Evolutionary conservation across 2,888 invertebrate species (phyloP).

Genomic region (Idaea straminata): DNA sequence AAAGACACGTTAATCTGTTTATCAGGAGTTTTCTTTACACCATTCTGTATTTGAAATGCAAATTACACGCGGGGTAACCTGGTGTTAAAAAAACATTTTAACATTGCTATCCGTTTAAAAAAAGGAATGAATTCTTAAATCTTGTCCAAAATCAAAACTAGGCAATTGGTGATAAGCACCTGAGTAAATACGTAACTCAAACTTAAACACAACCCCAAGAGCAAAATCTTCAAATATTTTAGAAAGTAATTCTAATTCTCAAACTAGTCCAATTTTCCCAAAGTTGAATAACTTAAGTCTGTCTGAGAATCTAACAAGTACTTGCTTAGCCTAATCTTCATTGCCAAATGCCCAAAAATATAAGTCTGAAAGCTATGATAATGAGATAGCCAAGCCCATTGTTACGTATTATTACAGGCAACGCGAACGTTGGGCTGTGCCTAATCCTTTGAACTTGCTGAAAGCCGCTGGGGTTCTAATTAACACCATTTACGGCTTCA

Average conservation of each 20-base stretch:
- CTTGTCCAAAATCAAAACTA: neutral
- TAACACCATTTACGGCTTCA: slow-evolving; percentile 48
- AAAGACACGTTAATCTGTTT: slow-evolving; percentile 32
- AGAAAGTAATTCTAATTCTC: neutral
- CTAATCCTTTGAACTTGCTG: slow-evolving; percentile 43
- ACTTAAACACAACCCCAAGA: neutral
- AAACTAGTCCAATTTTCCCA: neutral
- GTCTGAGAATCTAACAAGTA: neutral
- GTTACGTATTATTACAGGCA: slow-evolving; percentile 32
- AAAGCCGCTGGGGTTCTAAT: slow-evolving; percentile 50
- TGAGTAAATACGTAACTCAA: neutral
- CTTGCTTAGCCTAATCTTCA: neutral
- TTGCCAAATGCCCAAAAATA: neutral
- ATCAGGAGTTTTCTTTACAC: slow-evolving; percentile 20
- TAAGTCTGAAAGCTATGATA: neutral
- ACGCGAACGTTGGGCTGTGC: neutral
- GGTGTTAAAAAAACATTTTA: neutral
- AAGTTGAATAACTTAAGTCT: neutral
- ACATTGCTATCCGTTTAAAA: neutral
- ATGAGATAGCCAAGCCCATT: neutral
- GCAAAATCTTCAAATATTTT: neutral
- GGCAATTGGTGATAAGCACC: neutral
- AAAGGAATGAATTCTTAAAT: neutral
- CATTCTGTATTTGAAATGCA: slow-evolving; percentile 19
- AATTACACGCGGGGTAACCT: neutral